These are phyloP conservation scores for Heloderma charlesbogerti DNA, from an alignment of 2,113 vertebrate genomes.

Conservation along the genomic window DNA sequence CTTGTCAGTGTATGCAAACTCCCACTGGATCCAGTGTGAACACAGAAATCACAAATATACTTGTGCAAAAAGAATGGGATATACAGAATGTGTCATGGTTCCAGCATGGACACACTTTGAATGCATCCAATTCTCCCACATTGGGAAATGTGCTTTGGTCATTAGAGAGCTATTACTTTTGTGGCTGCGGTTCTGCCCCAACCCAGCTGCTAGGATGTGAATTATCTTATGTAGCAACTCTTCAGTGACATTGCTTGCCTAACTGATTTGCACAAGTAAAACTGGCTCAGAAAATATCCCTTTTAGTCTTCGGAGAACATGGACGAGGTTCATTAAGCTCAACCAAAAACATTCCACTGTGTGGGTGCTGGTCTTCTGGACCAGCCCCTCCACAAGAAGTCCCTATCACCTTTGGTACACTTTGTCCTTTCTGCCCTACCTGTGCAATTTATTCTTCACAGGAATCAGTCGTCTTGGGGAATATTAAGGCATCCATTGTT, in stretches of 20 bases:
- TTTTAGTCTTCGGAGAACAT: not conserved
- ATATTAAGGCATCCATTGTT: not conserved
- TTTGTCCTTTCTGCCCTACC: not conserved
- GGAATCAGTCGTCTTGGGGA: not conserved
- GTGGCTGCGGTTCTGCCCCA: not conserved
- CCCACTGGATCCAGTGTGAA: not conserved
- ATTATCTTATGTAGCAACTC: not conserved
- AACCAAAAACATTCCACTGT: accelerated
- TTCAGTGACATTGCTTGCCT: not conserved
- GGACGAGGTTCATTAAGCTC: not conserved
- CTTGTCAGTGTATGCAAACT: not conserved
- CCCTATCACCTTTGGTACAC: not conserved
- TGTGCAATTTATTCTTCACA: not conserved
- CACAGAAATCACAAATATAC: not conserved
- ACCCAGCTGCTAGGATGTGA: not conserved
- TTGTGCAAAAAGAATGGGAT: not conserved
- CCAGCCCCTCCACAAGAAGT: accelerated
- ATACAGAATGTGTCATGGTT: not conserved
- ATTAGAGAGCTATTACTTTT: not conserved
- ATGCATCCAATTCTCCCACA: not conserved
- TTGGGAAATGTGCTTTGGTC: not conserved
- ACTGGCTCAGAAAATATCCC: not conserved
- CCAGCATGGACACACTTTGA: not conserved
- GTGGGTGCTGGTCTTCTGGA: not conserved
- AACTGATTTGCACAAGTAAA: not conserved